Conservation (phyloP, 1,140 invertebrate species). For the Chlorops oryzae region DNA sequence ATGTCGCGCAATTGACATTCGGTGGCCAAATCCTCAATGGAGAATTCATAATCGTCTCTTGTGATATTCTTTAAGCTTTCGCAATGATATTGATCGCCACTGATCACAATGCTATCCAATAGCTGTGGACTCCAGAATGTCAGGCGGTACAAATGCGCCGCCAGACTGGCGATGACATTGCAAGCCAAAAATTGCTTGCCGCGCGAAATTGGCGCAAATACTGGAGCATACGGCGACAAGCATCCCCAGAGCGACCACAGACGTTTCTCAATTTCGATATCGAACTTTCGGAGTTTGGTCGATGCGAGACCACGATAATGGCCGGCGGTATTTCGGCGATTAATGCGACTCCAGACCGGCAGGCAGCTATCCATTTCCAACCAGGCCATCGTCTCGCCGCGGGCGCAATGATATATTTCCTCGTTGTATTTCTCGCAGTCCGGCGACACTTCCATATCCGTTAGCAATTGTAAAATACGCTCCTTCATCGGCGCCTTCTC, state of each 20-base stretch:
- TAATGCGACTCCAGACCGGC: slow-evolving; percentile 52
- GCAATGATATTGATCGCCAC: slow-evolving; percentile 52
- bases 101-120: slow-evolving; percentile 55
- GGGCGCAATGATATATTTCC: slow-evolving; percentile 37
- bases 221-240: slow-evolving; percentile 51
- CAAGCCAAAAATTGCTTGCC: slow-evolving; percentile 55
- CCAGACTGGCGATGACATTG: slow-evolving; percentile 52
- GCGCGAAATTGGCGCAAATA: slow-evolving; percentile 46
- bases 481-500: slow-evolving; percentile 36
- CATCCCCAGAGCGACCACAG: slow-evolving; percentile 56
- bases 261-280: slow-evolving; percentile 57
- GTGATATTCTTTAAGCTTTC: slow-evolving; percentile 50
- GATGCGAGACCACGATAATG: slow-evolving; percentile 48
- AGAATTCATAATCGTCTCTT: slow-evolving; percentile 52
- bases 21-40: slow-evolving; percentile 50
- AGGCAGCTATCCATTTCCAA: slow-evolving; percentile 48
- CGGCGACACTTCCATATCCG: slow-evolving; percentile 36
- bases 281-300: slow-evolving; percentile 54
- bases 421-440: slow-evolving; percentile 29
- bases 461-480: slow-evolving; percentile 35
- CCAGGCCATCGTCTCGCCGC: slow-evolving; percentile 53
- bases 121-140: slow-evolving; percentile 56
- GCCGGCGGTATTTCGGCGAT: slow-evolving; percentile 49
- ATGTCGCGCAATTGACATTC: slow-evolving; percentile 52
- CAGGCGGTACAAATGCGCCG: slow-evolving; percentile 53